Percentiles rank a stretch among this genome's conserved stretches.
These are phyloP conservation scores for Xanthia icteritia DNA, from an alignment of 2,888 invertebrate species.

Conservation along the genomic window DNA sequence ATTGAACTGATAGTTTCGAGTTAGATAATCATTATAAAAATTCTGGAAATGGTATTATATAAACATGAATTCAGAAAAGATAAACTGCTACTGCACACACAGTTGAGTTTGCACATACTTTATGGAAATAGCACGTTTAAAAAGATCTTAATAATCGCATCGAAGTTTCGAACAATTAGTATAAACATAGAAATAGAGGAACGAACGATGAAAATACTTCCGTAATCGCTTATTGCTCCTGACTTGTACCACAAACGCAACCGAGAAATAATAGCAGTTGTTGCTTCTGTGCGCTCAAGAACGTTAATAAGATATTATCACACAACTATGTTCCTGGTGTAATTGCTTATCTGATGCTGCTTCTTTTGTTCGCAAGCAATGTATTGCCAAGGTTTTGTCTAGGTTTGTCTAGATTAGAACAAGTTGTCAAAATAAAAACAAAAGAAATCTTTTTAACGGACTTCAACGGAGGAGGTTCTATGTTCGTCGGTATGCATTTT, in stretches of 20 bases:
- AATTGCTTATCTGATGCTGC: constrained; percentile 40
- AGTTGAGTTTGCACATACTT: neutral
- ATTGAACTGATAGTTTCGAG: no score
- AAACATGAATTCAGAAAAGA: no score
- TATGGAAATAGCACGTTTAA: neutral
- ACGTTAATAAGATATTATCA: constrained; percentile 65
- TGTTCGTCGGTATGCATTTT: no score
- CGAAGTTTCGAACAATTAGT: no score
- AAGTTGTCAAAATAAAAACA: neutral
- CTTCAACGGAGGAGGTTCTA: no score
- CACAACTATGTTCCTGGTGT: constrained; percentile 24
- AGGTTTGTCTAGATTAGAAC: constrained; percentile 4
- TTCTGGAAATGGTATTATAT: no score
- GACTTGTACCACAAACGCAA: constrained; percentile 8
- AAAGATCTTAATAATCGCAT: no score
- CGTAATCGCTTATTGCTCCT: neutral
- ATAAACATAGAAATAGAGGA: neutral
- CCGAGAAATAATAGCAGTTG: constrained; percentile 35
- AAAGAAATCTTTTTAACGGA: neutral
- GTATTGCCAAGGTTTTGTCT: neutral
- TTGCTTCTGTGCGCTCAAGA: constrained; percentile 32
- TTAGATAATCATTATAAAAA: no score
- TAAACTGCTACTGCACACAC: neutral
- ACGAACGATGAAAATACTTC: neutral
- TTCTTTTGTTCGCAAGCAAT: constrained; percentile 31